These are phyloP conservation scores for Sternarchorhynchus goeldii DNA, from an alignment of 2,797 vertebrate species.

Conservation along the genomic window DNA sequence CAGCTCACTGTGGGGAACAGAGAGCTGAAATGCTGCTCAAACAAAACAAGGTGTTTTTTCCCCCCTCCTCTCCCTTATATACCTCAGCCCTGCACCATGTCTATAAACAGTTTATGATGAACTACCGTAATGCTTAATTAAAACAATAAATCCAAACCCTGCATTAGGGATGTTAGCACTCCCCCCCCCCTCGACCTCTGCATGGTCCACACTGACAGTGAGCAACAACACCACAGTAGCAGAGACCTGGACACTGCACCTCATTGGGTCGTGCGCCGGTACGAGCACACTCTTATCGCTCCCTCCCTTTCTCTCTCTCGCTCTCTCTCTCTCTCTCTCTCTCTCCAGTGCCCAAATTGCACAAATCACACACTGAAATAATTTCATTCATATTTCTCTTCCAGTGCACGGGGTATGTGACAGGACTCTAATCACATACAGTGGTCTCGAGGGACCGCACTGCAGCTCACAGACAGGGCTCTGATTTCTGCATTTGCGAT, in stretches of 20 bases:
- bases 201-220: conserved; percentile 45
- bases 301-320: conserved; percentile 56
- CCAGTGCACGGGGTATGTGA: conserved; percentile 74
- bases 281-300: conserved; percentile 81
- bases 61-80: conserved; percentile 13
- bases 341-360: conserved; percentile 38
- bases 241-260: conserved; percentile 68
- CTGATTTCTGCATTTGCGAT: conserved; percentile 32
- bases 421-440: conserved; percentile 56
- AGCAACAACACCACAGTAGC: conserved; percentile 22
- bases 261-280: conserved; percentile 77
- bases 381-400: conserved; percentile 92
- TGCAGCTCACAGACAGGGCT: conserved; percentile 24
- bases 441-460: conserved; percentile 46
- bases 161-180: conserved; percentile 82
- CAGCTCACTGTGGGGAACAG: conserved; percentile 49
- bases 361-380: conserved; percentile 79
- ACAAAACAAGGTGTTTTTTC: conserved; percentile 78
- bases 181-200: conserved; percentile 60
- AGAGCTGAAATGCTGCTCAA: conserved; percentile 77
- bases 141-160: conserved; percentile 90
- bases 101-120: conserved; percentile 92
- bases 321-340: conserved; percentile 28
- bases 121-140: conserved; percentile 88
- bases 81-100: conserved; percentile 74